Evolutionary conservation across 2,888 invertebrate genomes (phyloP).

Genomic region (Xanthia icteritia): DNA sequence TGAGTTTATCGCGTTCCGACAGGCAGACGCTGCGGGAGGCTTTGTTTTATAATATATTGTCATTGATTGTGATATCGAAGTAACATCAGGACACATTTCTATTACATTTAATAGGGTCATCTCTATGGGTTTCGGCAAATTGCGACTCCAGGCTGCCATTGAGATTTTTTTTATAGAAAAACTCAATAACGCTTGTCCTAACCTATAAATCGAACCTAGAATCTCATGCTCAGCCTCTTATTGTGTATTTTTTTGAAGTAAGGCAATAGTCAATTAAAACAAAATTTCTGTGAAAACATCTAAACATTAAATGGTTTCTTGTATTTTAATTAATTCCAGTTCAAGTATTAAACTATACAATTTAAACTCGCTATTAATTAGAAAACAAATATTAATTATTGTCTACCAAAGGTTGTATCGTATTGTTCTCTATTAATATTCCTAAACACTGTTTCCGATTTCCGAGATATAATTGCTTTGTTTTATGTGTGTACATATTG

Average conservation of each 20-base stretch:
- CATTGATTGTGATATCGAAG: too few species aligned
- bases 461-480: background rate
- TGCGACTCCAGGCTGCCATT: too few species aligned
- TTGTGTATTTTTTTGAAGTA: background rate
- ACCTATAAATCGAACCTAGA: background rate
- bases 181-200: background rate
- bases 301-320: background rate
- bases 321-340: background rate
- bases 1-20: too few species aligned
- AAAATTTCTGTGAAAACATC: background rate
- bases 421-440: background rate
- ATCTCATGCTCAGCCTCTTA: background rate
- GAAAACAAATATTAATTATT: conserved; percentile 14
- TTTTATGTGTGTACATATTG: background rate
- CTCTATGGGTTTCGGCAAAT: too few species aligned
- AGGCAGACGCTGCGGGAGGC: too few species aligned
- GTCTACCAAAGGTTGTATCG: conserved; percentile 7
- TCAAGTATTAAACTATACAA: background rate
- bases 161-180: too few species aligned
- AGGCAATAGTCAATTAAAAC: background rate
- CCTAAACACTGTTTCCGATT: background rate
- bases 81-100: too few species aligned
- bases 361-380: conserved; percentile 7
- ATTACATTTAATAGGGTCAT: too few species aligned
- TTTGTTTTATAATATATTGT: too few species aligned